Conservation (phyloP, 2,888 invertebrate genomes). For the Stomorhina lunata region DNA sequence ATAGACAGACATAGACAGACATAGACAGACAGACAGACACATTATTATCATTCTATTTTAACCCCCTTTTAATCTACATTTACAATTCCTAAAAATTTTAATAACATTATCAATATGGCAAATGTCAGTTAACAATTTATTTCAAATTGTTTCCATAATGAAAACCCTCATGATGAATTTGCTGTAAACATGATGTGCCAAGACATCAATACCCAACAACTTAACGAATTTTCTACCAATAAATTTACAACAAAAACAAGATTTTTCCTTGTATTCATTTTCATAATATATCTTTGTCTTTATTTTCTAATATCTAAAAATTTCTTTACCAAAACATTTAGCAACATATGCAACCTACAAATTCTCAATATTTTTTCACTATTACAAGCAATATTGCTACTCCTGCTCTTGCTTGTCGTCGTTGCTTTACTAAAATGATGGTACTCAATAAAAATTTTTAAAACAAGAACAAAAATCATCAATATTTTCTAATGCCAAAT, state of each 20-base stretch:
- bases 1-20: too few relatives aligned
- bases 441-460: constrained; percentile 37
- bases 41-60: too few relatives aligned
- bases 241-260: constrained; percentile 4
- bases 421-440: constrained; percentile 15
- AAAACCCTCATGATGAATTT: constrained; percentile 35
- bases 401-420: background rate
- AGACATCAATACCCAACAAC: background rate
- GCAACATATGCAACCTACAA: constrained; percentile 47
- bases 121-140: constrained; percentile 16
- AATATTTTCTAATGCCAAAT: constrained; percentile 55
- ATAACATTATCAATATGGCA: background rate
- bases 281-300: constrained; percentile 23
- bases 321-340: background rate
- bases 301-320: too few relatives aligned
- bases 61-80: background rate
- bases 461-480: constrained; percentile 24
- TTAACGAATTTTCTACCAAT: background rate
- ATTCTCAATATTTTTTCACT: background rate
- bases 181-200: constrained; percentile 27
- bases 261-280: constrained; percentile 34
- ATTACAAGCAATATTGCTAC: background rate
- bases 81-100: background rate
- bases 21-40: too few relatives aligned
- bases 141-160: constrained; percentile 2